Conservation (phyloP, 2,888 invertebrate species). For the Latrodectus elegans region DNA sequence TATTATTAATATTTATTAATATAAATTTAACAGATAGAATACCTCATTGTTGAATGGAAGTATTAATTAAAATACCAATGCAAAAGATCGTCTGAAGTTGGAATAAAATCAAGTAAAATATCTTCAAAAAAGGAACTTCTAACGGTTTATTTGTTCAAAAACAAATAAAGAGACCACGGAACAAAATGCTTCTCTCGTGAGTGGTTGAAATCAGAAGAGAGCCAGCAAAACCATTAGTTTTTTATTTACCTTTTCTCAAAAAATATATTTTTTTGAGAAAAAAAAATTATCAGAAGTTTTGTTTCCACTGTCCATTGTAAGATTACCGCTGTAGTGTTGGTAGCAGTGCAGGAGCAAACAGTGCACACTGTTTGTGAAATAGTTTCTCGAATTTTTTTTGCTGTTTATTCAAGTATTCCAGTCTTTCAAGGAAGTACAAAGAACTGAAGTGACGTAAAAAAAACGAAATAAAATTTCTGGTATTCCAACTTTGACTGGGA, state of each 20-base stretch:
- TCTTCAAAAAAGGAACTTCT: slow-evolving; percentile 19
- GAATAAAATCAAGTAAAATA: too few species aligned
- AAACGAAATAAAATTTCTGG: background rate
- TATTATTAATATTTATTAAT: too few species aligned
- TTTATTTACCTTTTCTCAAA: too few species aligned
- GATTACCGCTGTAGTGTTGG: too few species aligned
- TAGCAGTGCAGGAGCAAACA: slow-evolving; percentile 35
- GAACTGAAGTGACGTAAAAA: slow-evolving; percentile 60
- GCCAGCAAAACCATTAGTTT: too few species aligned
- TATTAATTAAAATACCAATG: too few species aligned
- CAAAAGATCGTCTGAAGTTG: too few species aligned
- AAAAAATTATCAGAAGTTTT: slow-evolving; percentile 33
- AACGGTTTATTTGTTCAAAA: slow-evolving; percentile 44
- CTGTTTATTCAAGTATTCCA: slow-evolving; percentile 65
- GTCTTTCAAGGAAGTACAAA: slow-evolving; percentile 56
- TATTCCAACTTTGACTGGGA: background rate
- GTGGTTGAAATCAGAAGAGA: too few species aligned
- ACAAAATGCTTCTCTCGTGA: too few species aligned
- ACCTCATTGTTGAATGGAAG: too few species aligned
- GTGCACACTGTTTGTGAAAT: slow-evolving; percentile 61
- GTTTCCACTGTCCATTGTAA: slow-evolving; percentile 59
- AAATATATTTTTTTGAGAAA: background rate
- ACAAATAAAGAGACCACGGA: slow-evolving; percentile 40
- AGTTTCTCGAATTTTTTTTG: slow-evolving; percentile 49
- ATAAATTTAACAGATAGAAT: too few species aligned